Evolutionary conservation across 2,888 invertebrate species (phyloP), one percentile per base, ranked within the genome.

Genomic region (Philereme transversata): DNA sequence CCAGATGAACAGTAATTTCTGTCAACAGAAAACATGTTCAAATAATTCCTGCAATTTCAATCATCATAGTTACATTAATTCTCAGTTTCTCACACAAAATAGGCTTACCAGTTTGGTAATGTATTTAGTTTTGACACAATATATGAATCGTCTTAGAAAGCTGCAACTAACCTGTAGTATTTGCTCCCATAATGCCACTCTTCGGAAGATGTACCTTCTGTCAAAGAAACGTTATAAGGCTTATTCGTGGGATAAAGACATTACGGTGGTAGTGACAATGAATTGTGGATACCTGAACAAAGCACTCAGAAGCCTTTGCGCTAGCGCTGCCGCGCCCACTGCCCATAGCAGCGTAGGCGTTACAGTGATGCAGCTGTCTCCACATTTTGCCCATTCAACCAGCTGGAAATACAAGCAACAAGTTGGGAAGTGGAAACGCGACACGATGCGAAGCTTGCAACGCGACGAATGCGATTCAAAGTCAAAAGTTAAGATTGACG

Each of bases 1-100:
- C 92, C 92, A 92, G 38, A 88, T 63, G 73, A 89, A 91, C 10
- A 92, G 75, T 9, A 91, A 76, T 63, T 90, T 82, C 92, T 92
- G 82, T 6, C 9, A 46, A 11, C 2, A 45, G 3, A 45, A 45
- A 22, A 45, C 41, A n/a, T n/a, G 43, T 43, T 43, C n/a, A 3
- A n/a, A 43, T 43, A n/a, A 22, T 22, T 22, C 22, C 22, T 22
- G 40, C 6, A 6, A 40, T 40, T 40, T 40, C 40, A 40, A 22
- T 3, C 3, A 22, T 22, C 22, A 22, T 22, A 22, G 22, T 22
- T 22, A 22, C 22, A 22, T 22, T 22, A 22, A 22, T 22, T 22
- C 22, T 22, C 22, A 22, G 22, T 22, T 22, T 22, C 22, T 22
- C 3, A 22, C 22, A 2, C 22, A 22, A 22, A 22, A 22, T 22